Base-by-base conservation (phyloP, 2,113 vertebrate species). In the Strix uralensis region DNA sequence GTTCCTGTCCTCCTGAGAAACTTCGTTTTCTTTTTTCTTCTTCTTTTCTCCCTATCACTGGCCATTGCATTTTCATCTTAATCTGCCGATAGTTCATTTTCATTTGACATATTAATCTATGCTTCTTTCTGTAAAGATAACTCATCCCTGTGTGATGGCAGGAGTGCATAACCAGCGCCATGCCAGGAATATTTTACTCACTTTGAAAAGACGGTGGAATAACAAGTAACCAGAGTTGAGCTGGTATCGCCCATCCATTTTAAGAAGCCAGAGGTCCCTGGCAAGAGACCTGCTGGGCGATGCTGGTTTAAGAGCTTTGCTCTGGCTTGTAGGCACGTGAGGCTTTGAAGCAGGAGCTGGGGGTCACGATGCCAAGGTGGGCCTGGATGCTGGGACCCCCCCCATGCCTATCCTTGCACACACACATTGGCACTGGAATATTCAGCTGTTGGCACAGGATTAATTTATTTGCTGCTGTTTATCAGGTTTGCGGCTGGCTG, bases 91-190 rank as follows among this genome's bases (percentile, higher is more conserved):
- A 96, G 91, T 94, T 96, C 96, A 94, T 94, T 96, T 95, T 94
- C 92, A 94, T 96, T 86, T 94, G 95, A 97, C 83, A 63, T 91
- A 86, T 94, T 96, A 96, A 97, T 96, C 96, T 86, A 47, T 92
- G 94, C 88, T 88, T 59, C 86, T 84, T 93, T 96, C 90, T 94
- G 86, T 65, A 78, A 49, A 92, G 96, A 95, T 95, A 97, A 95
- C 91, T 96, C 96, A 96, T 93, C 65, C 91, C 49, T 81, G 91
- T 6, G 0, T 36, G 91, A 49, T 88, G 88, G 88, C 92, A 88
- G 88, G 77, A 95, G 92, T 42, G 95, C 55, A 38, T 42, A 92
- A 63, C 94, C 83, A 88, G 81, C 25, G 6, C 91, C 88, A 84
- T 1, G 65, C 82, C 92, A 57, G 86, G 95, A 95, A 96, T 94